phyloP scores from a whole-genome alignment of 30 jellyfish, hydroid and myxozoan genomes.

The Hydractinia symbiolongicarpus region DNA sequence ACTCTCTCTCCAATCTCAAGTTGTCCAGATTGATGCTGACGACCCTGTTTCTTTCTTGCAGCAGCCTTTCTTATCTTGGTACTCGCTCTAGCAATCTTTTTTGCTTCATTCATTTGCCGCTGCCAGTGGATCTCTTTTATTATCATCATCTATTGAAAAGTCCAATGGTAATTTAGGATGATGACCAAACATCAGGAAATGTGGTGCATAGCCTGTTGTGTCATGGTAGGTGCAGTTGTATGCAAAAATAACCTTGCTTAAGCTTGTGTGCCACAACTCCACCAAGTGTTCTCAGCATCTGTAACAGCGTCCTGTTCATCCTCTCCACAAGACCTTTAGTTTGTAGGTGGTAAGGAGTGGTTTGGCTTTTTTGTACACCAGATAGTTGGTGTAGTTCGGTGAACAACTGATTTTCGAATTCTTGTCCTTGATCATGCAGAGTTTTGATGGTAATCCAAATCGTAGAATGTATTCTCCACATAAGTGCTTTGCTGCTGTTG shows the following conservation, averaged over 20 bases:
- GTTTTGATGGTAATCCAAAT: slow-evolving; percentile 20
- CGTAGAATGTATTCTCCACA: no score
- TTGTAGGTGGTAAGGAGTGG: slow-evolving; percentile 49
- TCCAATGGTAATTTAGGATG: slow-evolving; percentile 30
- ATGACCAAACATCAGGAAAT: slow-evolving; percentile 34
- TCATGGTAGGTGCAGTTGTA: slow-evolving; percentile 36
- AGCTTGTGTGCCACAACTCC: not conserved
- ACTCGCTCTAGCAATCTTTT: no score
- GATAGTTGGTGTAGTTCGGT: slow-evolving; percentile 16
- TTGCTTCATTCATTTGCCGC: no score
- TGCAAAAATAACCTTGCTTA: slow-evolving; percentile 28
- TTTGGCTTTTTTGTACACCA: slow-evolving; percentile 25
- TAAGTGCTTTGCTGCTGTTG: no score
- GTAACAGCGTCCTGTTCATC: slow-evolving; percentile 18
- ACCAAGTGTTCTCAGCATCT: slow-evolving; percentile 18
- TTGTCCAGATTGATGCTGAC: no score
- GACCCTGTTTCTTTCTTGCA: no score
- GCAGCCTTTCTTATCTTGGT: no score
- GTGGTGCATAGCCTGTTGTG: slow-evolving; percentile 41
- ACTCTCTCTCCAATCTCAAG: no score
- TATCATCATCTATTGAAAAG: slow-evolving; percentile 1
- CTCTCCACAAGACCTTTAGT: slow-evolving; percentile 41
- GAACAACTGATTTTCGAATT: slow-evolving; percentile 39
- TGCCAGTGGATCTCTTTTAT: no score
- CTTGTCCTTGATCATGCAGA: slow-evolving; percentile 44